Evolutionary conservation across 1,140 invertebrate genomes (phyloP).

Genomic region (Asbolus verrucosus): DNA sequence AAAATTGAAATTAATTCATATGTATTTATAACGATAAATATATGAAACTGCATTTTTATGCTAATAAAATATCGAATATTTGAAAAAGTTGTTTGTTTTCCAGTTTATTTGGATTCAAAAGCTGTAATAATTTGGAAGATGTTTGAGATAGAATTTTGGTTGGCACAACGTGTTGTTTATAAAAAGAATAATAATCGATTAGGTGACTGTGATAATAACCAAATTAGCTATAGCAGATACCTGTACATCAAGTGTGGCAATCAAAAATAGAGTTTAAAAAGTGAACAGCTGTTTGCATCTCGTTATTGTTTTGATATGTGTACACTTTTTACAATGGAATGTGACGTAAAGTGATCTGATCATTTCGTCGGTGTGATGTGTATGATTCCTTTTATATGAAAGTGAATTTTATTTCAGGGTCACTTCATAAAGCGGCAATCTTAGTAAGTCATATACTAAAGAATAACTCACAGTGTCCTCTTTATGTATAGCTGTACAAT

Average conservation of each 20-base stretch:
- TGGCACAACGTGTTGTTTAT: constrained; percentile 6
- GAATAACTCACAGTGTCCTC: constrained; percentile 55
- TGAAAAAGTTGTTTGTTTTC: no score
- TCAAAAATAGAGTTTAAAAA: no score
- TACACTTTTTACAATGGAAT: no score
- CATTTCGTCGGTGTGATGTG: neutral
- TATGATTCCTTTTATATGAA: constrained; percentile 34
- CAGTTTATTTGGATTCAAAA: neutral
- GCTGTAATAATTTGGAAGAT: neutral
- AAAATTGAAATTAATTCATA: no score
- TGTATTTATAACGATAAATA: no score
- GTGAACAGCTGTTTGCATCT: no score
- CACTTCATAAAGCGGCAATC: constrained; percentile 53
- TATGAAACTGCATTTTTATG: no score
- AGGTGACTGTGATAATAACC: constrained; percentile 5
- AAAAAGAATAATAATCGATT: constrained; percentile 16
- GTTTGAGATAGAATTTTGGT: neutral
- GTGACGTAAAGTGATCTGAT: no score
- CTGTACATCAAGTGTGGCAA: constrained; percentile 11
- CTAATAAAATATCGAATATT: no score
- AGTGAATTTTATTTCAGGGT: constrained; percentile 50
- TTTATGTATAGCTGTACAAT: constrained; percentile 55
- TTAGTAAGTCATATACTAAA: constrained; percentile 53
- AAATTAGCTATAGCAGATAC: constrained; percentile 15
- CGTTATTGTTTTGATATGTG: no score